Evolutionary conservation across 2,888 invertebrate species (phyloP).

Genomic region (Drosophila anomalipes): DNA sequence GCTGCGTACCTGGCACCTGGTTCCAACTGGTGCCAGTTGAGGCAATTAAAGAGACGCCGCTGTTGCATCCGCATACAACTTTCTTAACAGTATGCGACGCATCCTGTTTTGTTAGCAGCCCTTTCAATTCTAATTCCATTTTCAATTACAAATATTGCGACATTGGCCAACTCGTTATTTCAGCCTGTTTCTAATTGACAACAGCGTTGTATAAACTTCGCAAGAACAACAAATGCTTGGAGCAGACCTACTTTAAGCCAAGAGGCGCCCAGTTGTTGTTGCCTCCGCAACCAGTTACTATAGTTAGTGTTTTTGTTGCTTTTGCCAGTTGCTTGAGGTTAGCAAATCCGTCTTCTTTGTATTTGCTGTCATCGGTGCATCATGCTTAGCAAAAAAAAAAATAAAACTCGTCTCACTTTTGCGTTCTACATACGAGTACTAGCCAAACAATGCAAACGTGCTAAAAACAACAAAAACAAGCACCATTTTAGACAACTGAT

Average conservation of each 20-base stretch:
- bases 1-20: conserved; percentile 31
- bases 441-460: conserved; percentile 33
- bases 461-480: neutral
- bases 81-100: conserved; percentile 57
- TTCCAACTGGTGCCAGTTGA: conserved; percentile 30
- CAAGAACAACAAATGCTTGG: conserved; percentile 40
- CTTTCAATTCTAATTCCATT: conserved; percentile 23
- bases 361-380: conserved; percentile 69
- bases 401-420: conserved; percentile 56
- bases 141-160: conserved; percentile 18
- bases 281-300: conserved; percentile 27
- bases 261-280: conserved; percentile 46
- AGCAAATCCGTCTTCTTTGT: conserved; percentile 75
- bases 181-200: conserved; percentile 56
- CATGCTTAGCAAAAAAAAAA: conserved; percentile 17
- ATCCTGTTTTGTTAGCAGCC: conserved; percentile 59
- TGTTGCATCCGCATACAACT: conserved; percentile 71
- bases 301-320: conserved; percentile 14
- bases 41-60: conserved; percentile 66
- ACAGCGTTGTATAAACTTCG: conserved; percentile 7
- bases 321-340: conserved; percentile 34
- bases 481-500: conserved; percentile 30
- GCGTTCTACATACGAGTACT: conserved; percentile 61
- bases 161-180: conserved; percentile 23
- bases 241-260: conserved; percentile 58